Conservation (phyloP, 2,113 vertebrate species). For the Rhynchomys soricoides region DNA sequence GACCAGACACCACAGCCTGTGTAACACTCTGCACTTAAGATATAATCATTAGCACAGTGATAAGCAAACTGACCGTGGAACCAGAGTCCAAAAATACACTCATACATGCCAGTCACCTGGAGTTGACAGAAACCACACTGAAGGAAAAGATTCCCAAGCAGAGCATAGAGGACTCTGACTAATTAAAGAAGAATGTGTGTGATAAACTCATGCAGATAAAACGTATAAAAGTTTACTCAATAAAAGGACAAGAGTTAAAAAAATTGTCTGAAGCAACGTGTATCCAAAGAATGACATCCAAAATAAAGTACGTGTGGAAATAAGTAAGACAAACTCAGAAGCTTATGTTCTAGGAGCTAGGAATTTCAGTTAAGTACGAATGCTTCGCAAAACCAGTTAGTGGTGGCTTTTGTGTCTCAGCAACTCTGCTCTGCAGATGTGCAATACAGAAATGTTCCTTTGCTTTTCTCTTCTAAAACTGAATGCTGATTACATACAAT, state of each 20-base stretch:
- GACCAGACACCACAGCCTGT: not conserved
- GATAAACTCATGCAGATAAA: not conserved
- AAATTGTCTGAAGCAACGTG: not conserved
- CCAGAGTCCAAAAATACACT: not conserved
- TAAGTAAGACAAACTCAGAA: not conserved
- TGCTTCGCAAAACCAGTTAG: not conserved
- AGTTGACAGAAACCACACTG: not conserved
- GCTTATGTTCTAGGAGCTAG: not conserved
- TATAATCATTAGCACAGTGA: not conserved
- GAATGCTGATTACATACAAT: not conserved
- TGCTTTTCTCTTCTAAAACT: not conserved
- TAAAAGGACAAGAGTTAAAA: not conserved
- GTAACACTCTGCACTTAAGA: not conserved
- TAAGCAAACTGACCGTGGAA: not conserved
- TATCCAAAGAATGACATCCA: not conserved
- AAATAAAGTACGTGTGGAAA: slow-evolving; percentile 2
- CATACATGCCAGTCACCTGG: not conserved
- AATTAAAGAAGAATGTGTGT: not conserved
- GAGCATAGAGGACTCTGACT: not conserved
- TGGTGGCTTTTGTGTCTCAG: not conserved
- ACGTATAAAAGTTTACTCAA: not conserved
- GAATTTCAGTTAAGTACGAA: not conserved
- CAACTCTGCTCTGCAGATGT: not conserved
- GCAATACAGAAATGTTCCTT: not conserved
- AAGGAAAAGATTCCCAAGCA: not conserved